Evolutionary conservation across 2,113 vertebrate species (phyloP).

Genomic region (Pogonocichla stellata): DNA sequence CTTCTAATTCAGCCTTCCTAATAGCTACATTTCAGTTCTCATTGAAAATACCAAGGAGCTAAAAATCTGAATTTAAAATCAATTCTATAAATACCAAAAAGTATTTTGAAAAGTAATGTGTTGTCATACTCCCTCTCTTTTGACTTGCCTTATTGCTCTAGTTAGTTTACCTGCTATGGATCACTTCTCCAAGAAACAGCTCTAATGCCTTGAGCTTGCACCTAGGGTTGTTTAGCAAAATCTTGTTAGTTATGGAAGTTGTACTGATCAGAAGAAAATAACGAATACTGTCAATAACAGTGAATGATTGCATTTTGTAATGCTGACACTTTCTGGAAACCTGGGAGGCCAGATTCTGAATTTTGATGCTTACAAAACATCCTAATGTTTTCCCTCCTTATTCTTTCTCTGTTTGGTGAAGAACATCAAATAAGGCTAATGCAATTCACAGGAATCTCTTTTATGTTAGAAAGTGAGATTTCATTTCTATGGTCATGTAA

Average conservation of each 20-base stretch:
- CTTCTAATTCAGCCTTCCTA: background rate
- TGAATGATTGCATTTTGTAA: background rate
- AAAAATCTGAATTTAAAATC: background rate
- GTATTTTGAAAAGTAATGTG: background rate
- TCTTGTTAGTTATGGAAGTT: background rate
- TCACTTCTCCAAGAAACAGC: background rate
- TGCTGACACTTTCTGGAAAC: slow-evolving; percentile 11
- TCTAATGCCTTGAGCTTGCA: background rate
- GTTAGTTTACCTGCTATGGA: background rate
- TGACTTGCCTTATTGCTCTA: background rate
- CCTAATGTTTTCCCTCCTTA: background rate
- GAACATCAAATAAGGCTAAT: background rate
- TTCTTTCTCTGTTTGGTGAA: background rate
- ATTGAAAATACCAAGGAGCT: background rate
- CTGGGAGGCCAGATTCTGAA: background rate
- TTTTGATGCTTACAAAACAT: background rate
- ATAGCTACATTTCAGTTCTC: background rate
- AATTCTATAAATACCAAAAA: background rate
- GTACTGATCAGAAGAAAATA: background rate
- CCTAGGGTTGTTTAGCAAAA: background rate
- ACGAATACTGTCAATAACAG: background rate
- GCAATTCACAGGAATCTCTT: background rate
- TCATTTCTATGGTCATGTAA: background rate
- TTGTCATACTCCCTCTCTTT: background rate
- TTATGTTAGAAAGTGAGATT: background rate